phyloP scores from a whole-genome alignment of 2,888 invertebrate genomes.

The Allygus modestus region DNA sequence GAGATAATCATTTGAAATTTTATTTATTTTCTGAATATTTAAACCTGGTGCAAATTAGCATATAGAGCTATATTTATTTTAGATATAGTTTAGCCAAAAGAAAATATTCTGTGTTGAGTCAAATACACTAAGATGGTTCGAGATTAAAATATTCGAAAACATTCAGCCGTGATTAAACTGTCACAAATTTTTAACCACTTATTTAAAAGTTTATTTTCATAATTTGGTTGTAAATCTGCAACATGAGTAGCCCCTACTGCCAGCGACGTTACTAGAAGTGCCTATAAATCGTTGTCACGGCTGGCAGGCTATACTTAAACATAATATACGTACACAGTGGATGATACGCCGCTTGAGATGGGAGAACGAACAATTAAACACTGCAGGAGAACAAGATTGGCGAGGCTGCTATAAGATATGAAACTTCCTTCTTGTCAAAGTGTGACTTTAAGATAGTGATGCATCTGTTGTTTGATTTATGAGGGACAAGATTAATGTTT shows the following conservation, averaged over 20 bases:
- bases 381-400: not conserved
- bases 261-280: not conserved
- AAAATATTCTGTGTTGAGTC: too few relatives aligned
- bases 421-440: not conserved
- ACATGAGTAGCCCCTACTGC: not conserved
- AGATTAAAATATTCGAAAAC: too few relatives aligned
- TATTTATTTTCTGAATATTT: too few relatives aligned
- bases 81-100: too few relatives aligned
- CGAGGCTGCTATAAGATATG: not conserved
- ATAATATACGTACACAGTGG: not conserved
- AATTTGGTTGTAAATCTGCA: conserved; percentile 5
- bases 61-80: too few relatives aligned
- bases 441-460: not conserved
- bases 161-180: not conserved
- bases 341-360: not conserved
- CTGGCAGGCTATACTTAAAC: not conserved
- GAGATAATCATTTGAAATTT: too few relatives aligned
- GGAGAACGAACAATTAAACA: not conserved
- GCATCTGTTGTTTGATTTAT: not conserved
- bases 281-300: not conserved
- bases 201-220: not conserved
- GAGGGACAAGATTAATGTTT: not conserved
- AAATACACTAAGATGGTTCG: too few relatives aligned
- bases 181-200: not conserved
- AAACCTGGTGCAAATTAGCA: too few relatives aligned